Percentiles rank a stretch among this genome's conserved stretches.
Evolutionary conservation across 2,888 invertebrate genomes (phyloP).

Genomic region (Ligdia adustata): DNA sequence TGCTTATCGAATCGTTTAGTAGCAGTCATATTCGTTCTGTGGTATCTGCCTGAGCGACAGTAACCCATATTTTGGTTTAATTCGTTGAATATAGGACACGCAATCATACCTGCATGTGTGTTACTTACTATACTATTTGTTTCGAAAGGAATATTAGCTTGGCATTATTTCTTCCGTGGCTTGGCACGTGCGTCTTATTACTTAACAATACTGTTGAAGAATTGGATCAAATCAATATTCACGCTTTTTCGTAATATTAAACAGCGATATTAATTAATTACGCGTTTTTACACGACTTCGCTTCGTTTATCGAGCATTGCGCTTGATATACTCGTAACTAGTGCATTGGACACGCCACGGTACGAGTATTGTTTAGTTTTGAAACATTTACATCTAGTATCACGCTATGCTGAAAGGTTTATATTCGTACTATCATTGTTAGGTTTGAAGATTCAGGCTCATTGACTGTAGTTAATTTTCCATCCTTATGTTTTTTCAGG

Average conservation of each 20-base stretch:
- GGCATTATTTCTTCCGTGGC: no score
- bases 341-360: slow-evolving; percentile 21
- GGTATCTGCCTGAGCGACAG: slow-evolving; percentile 6
- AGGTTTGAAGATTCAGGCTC: no score
- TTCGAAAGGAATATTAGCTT: slow-evolving; percentile 7
- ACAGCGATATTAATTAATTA: slow-evolving; percentile 38
- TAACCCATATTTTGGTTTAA: slow-evolving; percentile 21
- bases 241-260: slow-evolving; percentile 44
- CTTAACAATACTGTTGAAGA: slow-evolving; percentile 42
- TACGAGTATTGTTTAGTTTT: slow-evolving; percentile 1
- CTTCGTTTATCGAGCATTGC: slow-evolving; percentile 40
- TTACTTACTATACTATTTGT: neutral
- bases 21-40: no score
- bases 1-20: no score
- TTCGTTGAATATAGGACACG: slow-evolving; percentile 27
- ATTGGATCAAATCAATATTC: slow-evolving; percentile 59
- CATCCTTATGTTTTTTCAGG: no score
- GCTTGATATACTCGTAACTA: slow-evolving; percentile 33
- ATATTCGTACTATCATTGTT: no score
- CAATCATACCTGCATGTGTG: slow-evolving; percentile 22
- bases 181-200: slow-evolving; percentile 25
- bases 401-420: no score
- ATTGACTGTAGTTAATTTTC: no score
- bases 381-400: no score
- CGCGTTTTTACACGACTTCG: slow-evolving; percentile 42